Base-by-base conservation (phyloP, 2,113 vertebrate species). In the Lycaon pictus region DNA sequence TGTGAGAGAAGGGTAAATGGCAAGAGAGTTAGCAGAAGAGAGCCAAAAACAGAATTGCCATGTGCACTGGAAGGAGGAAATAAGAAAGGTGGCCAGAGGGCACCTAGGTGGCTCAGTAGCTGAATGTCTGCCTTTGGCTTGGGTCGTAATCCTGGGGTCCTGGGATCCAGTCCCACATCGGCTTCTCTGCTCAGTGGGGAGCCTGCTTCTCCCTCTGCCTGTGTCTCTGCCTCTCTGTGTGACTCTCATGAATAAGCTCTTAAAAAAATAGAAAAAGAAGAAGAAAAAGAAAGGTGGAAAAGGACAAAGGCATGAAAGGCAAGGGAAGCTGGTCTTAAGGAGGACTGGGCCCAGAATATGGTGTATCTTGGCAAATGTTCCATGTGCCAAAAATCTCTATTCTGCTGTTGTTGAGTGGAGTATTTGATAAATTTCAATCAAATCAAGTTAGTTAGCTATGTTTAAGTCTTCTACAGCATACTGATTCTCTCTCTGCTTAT, bases 21-120 rank as follows among this genome's bases (percentile, higher is more conserved):
- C 58, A 95, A 95, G 63, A 93, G 25, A 95, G 20, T 17, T 2
- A 63, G n/a, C 91, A 93, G 60, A 83, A 93, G 25, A 71, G 1
- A 83, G 62, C 67, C 88, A 89, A 81, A 93, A 60, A 77, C 60
- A 72, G 22, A 83, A 88, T 19, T 29, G 91, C 7, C 83, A 43
- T 37, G 32, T 0, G 2, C 51, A 92, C 29, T 65, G 56, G 76
- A 32, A 95, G 17, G 48, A 85, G 27, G 35, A 72, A 15, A 81
- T 22, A 11, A 56, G 62, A 87, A 94, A 29, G 5, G 22, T 35
- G 12, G 35, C 12, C 56, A 48, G 62, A 43, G 43, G 43, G 43
- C 43, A 43, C 43, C 43, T 43, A 7, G 43, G 43, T 43, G 43
- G 43, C 43, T 43, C 43, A 43, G 43, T 43, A 43, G 43, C 1